These are phyloP conservation scores for Acyrthosiphon pisum DNA, from an alignment of 1,140 invertebrate genomes.

Conservation along the genomic window DNA sequence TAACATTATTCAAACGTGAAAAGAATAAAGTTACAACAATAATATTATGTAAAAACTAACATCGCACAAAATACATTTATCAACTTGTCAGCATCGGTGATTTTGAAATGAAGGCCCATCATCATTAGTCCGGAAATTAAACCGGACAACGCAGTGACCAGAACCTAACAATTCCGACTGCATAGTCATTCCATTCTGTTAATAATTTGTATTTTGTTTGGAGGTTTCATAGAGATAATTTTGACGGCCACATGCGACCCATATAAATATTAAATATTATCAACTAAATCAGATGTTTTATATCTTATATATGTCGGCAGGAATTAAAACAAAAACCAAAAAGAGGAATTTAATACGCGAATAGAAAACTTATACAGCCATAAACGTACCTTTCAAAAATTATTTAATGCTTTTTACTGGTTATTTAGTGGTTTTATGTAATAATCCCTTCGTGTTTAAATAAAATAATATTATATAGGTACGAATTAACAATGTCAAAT, in stretches of 20 bases:
- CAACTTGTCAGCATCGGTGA: neutral
- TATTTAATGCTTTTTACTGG: neutral
- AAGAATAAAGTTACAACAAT: neutral
- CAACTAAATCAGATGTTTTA: neutral
- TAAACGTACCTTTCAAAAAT: neutral
- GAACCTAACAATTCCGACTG: neutral
- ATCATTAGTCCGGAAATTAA: slow-evolving; percentile 1
- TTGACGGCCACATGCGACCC: neutral
- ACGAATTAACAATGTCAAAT: neutral
- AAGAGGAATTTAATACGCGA: neutral
- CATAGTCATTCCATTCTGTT: neutral
- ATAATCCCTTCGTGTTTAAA: neutral
- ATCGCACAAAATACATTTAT: neutral
- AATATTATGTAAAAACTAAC: neutral
- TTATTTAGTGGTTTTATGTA: neutral
- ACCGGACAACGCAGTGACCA: slow-evolving; percentile 25
- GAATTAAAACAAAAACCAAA: neutral
- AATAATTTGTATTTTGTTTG: neutral
- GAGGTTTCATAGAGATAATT: neutral
- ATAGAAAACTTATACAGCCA: neutral
- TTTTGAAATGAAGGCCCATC: neutral
- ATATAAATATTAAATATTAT: neutral
- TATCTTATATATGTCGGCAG: neutral
- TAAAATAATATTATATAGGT: neutral
- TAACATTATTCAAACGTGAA: neutral